A percentile compares a stretch with the other conserved stretches of the same genome.
phyloP scores from a whole-genome alignment of 2,888 invertebrate genomes.

The Seira sanloemensis region DNA sequence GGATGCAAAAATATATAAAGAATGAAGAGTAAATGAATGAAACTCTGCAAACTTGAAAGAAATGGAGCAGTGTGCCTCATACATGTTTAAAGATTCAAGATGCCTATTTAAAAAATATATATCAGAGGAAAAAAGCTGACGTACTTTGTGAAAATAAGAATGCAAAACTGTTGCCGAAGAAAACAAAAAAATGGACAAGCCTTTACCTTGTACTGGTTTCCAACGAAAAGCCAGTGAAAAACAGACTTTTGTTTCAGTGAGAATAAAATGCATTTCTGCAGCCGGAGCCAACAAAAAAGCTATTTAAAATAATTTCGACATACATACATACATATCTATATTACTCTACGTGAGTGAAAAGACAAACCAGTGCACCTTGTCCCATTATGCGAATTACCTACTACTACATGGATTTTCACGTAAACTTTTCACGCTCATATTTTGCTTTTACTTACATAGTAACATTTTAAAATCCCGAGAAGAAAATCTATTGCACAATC shows the following conservation, averaged over 20 bases:
- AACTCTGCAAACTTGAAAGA: background rate
- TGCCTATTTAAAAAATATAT: background rate
- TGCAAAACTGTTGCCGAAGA: slow-evolving; percentile 12
- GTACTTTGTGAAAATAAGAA: slow-evolving; percentile 5
- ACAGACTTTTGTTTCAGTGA: slow-evolving; percentile 14
- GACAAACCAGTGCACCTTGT: too few relatives aligned
- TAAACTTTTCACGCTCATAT: too few relatives aligned
- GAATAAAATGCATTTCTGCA: slow-evolving; percentile 41
- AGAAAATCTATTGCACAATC: too few relatives aligned
- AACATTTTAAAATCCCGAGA: too few relatives aligned
- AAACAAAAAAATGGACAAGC: background rate
- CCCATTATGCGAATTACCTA: too few relatives aligned
- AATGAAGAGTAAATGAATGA: background rate
- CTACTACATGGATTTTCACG: too few relatives aligned
- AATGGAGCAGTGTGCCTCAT: slow-evolving; percentile 4
- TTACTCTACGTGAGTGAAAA: too few relatives aligned
- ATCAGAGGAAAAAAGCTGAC: background rate
- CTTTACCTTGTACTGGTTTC: slow-evolving; percentile 54
- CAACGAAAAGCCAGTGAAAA: slow-evolving; percentile 7
- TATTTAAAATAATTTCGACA: too few relatives aligned
- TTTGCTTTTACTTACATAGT: too few relatives aligned
- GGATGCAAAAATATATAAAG: background rate
- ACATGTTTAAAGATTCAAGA: background rate
- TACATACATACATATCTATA: too few relatives aligned
- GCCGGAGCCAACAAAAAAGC: slow-evolving; percentile 7